A percentile compares a stretch with the other conserved stretches of the same genome.
Evolutionary conservation across 1,140 invertebrate genomes (phyloP).

Genomic region (Tetramorium parvispinum): DNA sequence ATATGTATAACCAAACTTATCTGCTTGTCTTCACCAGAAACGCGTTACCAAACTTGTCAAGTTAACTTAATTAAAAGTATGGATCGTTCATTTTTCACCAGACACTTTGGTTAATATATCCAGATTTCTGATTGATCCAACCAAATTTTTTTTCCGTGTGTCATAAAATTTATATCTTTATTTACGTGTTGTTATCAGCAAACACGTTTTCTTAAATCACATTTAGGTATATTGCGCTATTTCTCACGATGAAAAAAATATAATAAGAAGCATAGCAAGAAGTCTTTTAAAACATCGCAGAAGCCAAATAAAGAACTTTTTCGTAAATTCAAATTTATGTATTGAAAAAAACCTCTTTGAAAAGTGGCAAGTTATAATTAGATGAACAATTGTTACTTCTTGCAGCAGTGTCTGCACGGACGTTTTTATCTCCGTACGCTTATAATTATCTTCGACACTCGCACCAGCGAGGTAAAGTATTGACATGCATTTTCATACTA

Average conservation of each 20-base stretch:
- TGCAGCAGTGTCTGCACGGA: neutral
- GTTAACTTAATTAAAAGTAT: no score
- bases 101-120: no score
- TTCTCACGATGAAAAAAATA: neutral
- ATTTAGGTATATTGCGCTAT: neutral
- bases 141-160: neutral
- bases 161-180: constrained; percentile 8
- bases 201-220: neutral
- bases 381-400: neutral
- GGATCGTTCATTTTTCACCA: no score
- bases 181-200: neutral
- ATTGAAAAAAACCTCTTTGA: neutral
- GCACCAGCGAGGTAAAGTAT: neutral
- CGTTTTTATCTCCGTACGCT: neutral
- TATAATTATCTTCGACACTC: neutral
- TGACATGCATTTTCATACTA: neutral
- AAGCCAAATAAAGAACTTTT: neutral
- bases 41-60: no score
- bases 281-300: neutral
- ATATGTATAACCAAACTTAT: no score
- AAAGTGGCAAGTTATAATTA: neutral
- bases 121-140: no score
- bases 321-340: neutral
- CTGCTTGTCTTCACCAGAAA: no score
- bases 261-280: neutral